Evolutionary conservation across 2,797 vertebrate genomes (phyloP).

Genomic region (Diplodus sargus): DNA sequence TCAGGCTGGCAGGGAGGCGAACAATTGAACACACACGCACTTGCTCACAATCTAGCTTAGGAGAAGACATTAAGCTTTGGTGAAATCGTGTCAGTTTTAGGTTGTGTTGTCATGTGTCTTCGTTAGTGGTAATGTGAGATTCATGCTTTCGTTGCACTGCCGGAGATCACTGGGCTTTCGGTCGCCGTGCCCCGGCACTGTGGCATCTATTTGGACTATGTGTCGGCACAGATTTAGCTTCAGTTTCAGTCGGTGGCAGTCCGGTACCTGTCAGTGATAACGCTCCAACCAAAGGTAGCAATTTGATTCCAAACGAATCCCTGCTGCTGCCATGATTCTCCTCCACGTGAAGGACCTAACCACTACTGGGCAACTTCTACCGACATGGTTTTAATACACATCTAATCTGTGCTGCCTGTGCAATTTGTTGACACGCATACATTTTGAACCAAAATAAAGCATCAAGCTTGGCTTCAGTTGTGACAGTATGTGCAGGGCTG

Average conservation of each 20-base stretch:
- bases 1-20: conserved; percentile 66
- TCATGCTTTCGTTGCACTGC: conserved; percentile 6
- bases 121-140: not conserved
- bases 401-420: conserved; percentile 15
- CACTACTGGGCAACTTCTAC: not conserved
- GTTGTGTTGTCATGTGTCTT: conserved; percentile 3
- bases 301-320: not conserved
- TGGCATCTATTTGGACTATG: conserved; percentile 4
- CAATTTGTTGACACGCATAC: conserved; percentile 10
- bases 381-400: not conserved
- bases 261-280: not conserved
- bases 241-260: not conserved
- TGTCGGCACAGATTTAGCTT: not conserved
- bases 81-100: conserved; percentile 13
- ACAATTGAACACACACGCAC: conserved; percentile 37
- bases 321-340: not conserved
- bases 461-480: not conserved
- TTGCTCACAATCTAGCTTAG: conserved; percentile 33
- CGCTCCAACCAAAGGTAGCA: not conserved
- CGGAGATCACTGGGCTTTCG: conserved; percentile 1
- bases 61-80: conserved; percentile 2
- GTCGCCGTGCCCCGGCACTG: not conserved
- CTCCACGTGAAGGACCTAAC: not conserved
- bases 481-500: not conserved
- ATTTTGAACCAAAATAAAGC: conserved; percentile 13